Percentiles rank a stretch among this genome's conserved stretches.
Evolutionary conservation across 2,113 vertebrate species (phyloP).

Genomic region (Meriones unguiculatus): DNA sequence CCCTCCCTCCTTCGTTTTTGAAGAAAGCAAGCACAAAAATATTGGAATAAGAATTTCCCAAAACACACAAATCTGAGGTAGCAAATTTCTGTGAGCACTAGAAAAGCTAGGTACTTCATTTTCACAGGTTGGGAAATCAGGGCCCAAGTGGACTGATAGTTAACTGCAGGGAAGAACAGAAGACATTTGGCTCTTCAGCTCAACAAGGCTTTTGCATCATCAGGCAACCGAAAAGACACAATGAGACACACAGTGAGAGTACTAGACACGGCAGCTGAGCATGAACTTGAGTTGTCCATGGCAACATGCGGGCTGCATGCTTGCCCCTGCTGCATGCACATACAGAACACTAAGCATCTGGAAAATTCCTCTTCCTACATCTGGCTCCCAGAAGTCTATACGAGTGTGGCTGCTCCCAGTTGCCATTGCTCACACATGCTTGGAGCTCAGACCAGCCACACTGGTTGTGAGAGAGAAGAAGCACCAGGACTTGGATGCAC

Average conservation of each 20-base stretch:
- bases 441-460: neutral
- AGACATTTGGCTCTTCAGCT: neutral
- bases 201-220: too few species aligned
- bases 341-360: too few species aligned
- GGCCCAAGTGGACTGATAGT: neutral
- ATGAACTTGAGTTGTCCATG: neutral
- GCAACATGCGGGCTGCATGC: neutral
- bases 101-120: neutral
- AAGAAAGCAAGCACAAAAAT: neutral
- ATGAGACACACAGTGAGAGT: fast-evolving
- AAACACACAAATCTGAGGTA: neutral
- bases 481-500: neutral
- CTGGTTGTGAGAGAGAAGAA: neutral
- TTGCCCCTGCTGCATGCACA: too few species aligned
- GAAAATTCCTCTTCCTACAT: neutral
- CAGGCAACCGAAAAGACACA: neutral
- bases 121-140: neutral
- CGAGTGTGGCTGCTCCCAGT: neutral
- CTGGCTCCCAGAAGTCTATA: neutral
- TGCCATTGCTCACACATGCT: neutral
- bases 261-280: neutral
- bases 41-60: neutral
- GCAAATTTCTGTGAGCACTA: too few species aligned
- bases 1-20: neutral
- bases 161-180: neutral